Base-by-base conservation (phyloP, 2,797 vertebrate species). In the Capromys pilorides region DNA sequence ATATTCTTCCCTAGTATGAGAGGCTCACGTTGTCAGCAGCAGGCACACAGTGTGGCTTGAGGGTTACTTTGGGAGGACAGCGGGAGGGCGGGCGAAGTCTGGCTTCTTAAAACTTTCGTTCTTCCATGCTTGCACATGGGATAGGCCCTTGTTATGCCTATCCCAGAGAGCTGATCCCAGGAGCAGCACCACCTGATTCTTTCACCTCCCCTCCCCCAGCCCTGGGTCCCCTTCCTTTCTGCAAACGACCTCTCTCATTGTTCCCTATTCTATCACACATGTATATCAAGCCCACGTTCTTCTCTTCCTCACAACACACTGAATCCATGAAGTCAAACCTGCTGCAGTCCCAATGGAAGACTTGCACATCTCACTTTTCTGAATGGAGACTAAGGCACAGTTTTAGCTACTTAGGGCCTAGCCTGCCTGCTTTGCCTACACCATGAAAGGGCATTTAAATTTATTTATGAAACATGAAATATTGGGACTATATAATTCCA, bases 121-220 rank as follows among this genome's bases (percentile, higher is more conserved):
- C 9, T 36, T 9, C 41, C 39, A 28, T 13, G 39, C 45, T 41
- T 75, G 73, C 11, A 21, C 36, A 12, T 3, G n/a, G n/a, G n/a
- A n/a, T n/a, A n/a, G n/a, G 4, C 39, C 69, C 39, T 24, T 19
- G 21, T 22, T 11, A 39, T 10, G 2, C 1, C 36, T 19, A 39
- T 8, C 7, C 8, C 5, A 10, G 19, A 16, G 24, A 41, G 39
- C 8, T 0, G 11, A 5, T 26, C 2, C 11, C 7, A 24, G 7
- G 39, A 24, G 6, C 45, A 28, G 14, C 12, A 26, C 71, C 28
- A 6, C 24, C 6, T 75, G 28, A 45, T 75, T 26, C 24, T 28
- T 45, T 41, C 45, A 16, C 3, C 12, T 13, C 1, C 26, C 13
- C 39, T 14, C 24, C 73, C 26, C 11, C 41, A 16, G 3, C 41